Base-by-base conservation (phyloP, 2,113 vertebrate species). In the Silurus meridionalis region DNA sequence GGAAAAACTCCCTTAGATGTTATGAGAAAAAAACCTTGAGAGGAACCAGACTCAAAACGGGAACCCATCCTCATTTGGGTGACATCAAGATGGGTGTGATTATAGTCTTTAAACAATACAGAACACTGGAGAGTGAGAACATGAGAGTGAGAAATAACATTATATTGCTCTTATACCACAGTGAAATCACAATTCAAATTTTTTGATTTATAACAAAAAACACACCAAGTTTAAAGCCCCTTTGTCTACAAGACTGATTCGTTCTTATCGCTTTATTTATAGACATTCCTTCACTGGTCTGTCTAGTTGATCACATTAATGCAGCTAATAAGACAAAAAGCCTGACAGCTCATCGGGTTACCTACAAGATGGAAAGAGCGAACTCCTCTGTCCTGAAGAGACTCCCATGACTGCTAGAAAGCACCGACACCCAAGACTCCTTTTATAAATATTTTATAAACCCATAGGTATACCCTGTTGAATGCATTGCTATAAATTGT, bases 391-490 rank as follows among this genome's bases (percentile, higher is more conserved):
- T 50, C 11, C 13, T n/a, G 11, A 55, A 25, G 5, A 14, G 21
- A 77, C 23, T 58, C 55, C 14, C 4, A 10, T 79, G 8, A 28
- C 14, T 25, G 23, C 58, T 19, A 28, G n/a, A 79, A 17, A 79
- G 15, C 55, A 37, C 53, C 37, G 55, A 37, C 77, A 58, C 77
- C 8, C n/a, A 58, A 57, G 25, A 37, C n/a, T 28, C 53, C 53
- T 17, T 25, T 13, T n/a, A 25, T 78, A 25, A 78, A 55, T 28
- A 15, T 78, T 78, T 78, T 55, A 78, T 78, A 55, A 78, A 78
- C 52, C n/a, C 74, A 75, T 5, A 78, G 50, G 52, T 75, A 14
- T 10, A 74, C 19, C 52, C 52, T 77, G 10, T 52, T n/a, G 2
- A 53, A 53, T 53, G 6, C 7, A n/a, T 75, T 75, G 14, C 13